Percentiles rank a stretch among this genome's conserved stretches.
Evolutionary conservation across 2,888 invertebrate species (phyloP).

Genomic region (Axea sp.): DNA sequence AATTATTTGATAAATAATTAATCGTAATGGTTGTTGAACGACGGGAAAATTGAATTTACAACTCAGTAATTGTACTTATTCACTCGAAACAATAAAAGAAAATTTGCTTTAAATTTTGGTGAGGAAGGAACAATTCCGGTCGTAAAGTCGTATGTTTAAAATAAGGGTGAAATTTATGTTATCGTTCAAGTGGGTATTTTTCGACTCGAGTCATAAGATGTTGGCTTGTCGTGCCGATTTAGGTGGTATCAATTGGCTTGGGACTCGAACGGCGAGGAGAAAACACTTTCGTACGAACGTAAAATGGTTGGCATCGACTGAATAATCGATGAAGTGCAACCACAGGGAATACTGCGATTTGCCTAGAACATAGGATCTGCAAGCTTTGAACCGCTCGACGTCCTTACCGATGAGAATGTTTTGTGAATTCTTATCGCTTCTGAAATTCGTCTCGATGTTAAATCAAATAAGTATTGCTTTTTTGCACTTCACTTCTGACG

Average conservation of each 20-base stretch:
- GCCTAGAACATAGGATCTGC: constrained; percentile 53
- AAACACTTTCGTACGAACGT: constrained; percentile 68
- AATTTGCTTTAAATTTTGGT: constrained; percentile 6
- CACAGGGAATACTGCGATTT: constrained; percentile 69
- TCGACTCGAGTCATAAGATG: constrained; percentile 66
- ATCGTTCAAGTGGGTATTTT: constrained; percentile 56
- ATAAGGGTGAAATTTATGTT: constrained; percentile 38
- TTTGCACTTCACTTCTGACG: constrained; percentile 7
- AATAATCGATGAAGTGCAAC: constrained; percentile 72
- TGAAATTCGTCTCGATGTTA: constrained; percentile 6
- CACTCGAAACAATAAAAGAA: constrained; percentile 2
- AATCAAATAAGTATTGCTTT: constrained; percentile 18
- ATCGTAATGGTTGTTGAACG: too few species aligned
- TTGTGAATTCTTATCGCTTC: constrained; percentile 39
- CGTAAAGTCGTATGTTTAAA: constrained; percentile 51
- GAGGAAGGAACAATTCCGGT: constrained; percentile 1
- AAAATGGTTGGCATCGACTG: constrained; percentile 70
- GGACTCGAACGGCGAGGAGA: constrained; percentile 67
- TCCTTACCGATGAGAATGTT: constrained; percentile 47
- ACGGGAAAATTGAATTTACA: too few species aligned
- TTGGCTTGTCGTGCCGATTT: constrained; percentile 66
- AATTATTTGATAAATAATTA: too few species aligned
- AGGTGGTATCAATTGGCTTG: constrained; percentile 69
- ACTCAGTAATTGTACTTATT: not conserved
- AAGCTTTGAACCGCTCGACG: constrained; percentile 45